Evolutionary conservation across 1,140 invertebrate genomes (phyloP), one percentile per base, ranked within the genome.

Genomic region (Ooceraea biroi): DNA sequence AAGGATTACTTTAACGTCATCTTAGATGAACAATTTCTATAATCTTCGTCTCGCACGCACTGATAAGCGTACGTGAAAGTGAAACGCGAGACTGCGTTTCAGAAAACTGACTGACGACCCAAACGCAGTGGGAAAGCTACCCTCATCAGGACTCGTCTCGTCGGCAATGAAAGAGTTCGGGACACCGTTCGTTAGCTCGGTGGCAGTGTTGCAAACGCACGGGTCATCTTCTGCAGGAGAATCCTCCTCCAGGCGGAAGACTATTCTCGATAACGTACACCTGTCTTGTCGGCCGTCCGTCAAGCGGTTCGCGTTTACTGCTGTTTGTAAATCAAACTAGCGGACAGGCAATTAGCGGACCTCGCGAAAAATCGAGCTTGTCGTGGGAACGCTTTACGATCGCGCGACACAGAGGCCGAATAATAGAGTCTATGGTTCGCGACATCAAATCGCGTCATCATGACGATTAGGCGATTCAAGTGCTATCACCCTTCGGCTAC

Each of bases 231-330:
- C 36, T n/a, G n/a, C 74, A 12, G 5, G 60, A 41, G 48, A 66
- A 22, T 69, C 36, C 36, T 78, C 30, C 76, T 80, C n/a, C 63
- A 71, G 63, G 48, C 63, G 41, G 63, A 78, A 80, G 52, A 69
- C 69, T 57, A 80, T 80, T 50, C 65, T 44, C 76, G 63, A 78
- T 71, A 80, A 25, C 65, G 14, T 3, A 27, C 30, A 50, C 76
- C 19, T 46, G 74, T 78, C 74, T 78, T 78, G 76, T 80, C 76
- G 65, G 76, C 76, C 76, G 76, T 80, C 76, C 44, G 65, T 80
- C 76, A 80, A 46, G 12, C 50, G 50, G 7, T 19, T 69, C 65
- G 76, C 66, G 76, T 80, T 80, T 80, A 80, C 76, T 80, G 76
- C 76, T 71, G 76, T 80, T 80, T 80, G 76, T 57, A 80, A 80